Conservation (phyloP, 2,113 vertebrate genomes). For the Hyaena hyaena region DNA sequence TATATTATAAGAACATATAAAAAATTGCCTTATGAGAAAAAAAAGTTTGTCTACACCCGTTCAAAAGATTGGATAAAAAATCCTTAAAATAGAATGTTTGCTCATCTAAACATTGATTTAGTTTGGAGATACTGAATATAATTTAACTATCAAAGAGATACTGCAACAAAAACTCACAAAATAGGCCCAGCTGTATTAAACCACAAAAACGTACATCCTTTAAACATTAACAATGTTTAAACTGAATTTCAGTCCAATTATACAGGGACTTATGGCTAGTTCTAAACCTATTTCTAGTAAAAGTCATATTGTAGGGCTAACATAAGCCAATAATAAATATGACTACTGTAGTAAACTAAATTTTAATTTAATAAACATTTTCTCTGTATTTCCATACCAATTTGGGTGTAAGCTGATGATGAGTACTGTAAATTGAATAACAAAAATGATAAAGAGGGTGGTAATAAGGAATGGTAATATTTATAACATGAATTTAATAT, state of each 20-base stretch:
- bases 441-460: not conserved
- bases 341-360: not conserved
- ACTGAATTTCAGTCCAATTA: not conserved
- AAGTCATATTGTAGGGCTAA: not conserved
- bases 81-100: not conserved
- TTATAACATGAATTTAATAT: not conserved
- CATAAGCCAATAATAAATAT: not conserved
- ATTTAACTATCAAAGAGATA: not conserved
- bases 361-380: not conserved
- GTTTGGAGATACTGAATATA: not conserved
- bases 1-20: slow-evolving; percentile 13
- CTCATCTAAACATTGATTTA: not conserved
- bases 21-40: not conserved
- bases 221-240: not conserved
- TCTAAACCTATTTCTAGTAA: not conserved
- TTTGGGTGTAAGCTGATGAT: not conserved
- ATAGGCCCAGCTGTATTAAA: not conserved
- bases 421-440: not conserved
- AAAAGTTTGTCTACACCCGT: not conserved
- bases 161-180: not conserved
- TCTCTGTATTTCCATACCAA: not conserved
- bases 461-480: not conserved
- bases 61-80: not conserved
- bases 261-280: not conserved
- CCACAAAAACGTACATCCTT: not conserved